phyloP scores from a whole-genome alignment of 2,888 invertebrate genomes.

The Xanthostigma xanthostigma region DNA sequence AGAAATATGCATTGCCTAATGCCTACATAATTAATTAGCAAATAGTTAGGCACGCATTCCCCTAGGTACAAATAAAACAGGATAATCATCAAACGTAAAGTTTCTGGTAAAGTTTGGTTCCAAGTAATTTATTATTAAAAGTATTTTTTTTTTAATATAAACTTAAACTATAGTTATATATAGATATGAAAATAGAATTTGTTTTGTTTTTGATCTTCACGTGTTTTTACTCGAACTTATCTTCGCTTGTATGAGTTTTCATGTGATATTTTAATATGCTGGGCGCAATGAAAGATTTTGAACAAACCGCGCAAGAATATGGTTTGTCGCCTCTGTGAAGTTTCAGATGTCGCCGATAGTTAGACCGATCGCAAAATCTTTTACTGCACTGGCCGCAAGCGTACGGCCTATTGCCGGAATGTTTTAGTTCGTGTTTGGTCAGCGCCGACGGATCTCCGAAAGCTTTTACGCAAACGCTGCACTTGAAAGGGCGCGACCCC shows the following conservation, averaged over 20 bases:
- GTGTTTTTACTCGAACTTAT: background rate
- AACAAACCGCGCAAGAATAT: constrained; percentile 11
- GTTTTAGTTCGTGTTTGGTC: constrained; percentile 17
- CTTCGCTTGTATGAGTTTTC: background rate
- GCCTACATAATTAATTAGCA: no score
- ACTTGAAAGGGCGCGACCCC: constrained; percentile 21
- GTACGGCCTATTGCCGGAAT: constrained; percentile 16
- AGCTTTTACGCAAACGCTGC: constrained; percentile 16
- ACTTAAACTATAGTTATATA: no score
- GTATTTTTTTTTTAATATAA: no score
- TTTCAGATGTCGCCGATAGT: constrained; percentile 17
- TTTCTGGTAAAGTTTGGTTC: no score
- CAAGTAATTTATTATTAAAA: no score
- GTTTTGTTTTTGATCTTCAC: no score
- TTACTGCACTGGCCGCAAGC: constrained; percentile 16
- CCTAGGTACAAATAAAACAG: no score
- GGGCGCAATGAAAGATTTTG: background rate
- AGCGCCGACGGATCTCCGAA: constrained; percentile 17
- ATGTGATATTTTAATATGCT: background rate
- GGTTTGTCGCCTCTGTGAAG: constrained; percentile 5
- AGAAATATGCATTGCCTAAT: no score
- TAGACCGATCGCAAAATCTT: constrained; percentile 16
- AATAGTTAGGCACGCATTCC: no score
- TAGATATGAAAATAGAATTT: no score
- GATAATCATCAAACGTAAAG: no score